Percentiles rank a stretch among this genome's conserved stretches.
Conservation (phyloP, 2,113 vertebrate species). For the Melanerpes aurifrons region DNA sequence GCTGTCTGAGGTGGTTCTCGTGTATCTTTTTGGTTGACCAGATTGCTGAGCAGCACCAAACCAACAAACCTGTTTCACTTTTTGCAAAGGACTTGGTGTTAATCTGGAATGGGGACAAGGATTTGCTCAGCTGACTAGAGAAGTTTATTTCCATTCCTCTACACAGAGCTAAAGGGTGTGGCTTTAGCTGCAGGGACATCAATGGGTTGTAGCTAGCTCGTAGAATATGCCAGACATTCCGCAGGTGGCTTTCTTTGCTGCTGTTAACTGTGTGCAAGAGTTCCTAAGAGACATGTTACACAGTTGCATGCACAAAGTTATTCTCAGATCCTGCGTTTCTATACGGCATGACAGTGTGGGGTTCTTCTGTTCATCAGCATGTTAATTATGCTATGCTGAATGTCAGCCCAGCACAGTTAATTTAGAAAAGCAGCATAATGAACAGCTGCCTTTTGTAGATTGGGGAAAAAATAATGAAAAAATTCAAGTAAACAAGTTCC, state of each 20-base stretch:
- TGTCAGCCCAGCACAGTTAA: background rate
- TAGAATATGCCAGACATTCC: background rate
- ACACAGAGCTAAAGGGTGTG: background rate
- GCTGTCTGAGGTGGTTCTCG: background rate
- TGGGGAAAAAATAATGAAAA: background rate
- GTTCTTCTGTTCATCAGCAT: background rate
- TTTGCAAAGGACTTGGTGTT: background rate
- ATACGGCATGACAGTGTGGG: fast-evolving
- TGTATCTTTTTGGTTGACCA: background rate
- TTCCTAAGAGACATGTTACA: background rate
- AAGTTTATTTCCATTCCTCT: background rate
- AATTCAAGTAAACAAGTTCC: background rate
- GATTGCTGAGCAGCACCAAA: background rate
- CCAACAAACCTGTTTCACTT: background rate
- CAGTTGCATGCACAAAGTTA: background rate
- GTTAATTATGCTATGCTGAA: background rate
- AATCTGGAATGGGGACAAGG: background rate
- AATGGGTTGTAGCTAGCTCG: background rate
- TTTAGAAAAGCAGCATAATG: background rate
- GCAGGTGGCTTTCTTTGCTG: background rate
- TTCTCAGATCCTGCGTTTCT: background rate
- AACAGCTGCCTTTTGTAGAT: background rate
- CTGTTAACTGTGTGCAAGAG: background rate
- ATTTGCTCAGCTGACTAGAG: background rate
- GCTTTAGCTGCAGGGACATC: background rate